A percentile compares a stretch with the other conserved stretches of the same genome.
Evolutionary conservation across 1,140 invertebrate species (phyloP).

Genomic region (Drosophila guanche): DNA sequence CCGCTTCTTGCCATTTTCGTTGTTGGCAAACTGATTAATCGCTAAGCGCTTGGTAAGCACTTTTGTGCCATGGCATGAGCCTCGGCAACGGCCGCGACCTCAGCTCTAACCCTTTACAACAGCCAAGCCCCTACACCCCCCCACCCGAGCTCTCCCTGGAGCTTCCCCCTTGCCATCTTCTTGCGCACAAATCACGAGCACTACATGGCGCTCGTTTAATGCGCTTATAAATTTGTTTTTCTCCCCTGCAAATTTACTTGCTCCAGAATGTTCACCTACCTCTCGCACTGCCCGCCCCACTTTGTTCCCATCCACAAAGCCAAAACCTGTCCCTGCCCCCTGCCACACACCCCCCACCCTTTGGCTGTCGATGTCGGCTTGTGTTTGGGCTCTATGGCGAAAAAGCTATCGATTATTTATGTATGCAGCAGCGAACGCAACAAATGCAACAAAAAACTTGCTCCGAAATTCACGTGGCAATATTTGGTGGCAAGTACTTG

Average conservation of each 20-base stretch:
- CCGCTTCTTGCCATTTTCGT: conserved; percentile 24
- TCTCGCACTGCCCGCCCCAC: background rate
- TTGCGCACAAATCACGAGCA: conserved; percentile 66
- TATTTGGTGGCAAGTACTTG: conserved; percentile 21
- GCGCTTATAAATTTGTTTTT: conserved; percentile 81
- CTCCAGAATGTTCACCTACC: background rate
- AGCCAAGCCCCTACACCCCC: background rate
- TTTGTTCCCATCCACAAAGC: conserved; percentile 10
- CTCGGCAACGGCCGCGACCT: conserved; percentile 31
- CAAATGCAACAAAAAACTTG: conserved; percentile 61
- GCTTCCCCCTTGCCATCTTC: conserved; percentile 9
- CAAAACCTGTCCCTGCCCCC: background rate
- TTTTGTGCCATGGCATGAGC: conserved; percentile 48
- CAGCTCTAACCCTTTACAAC: conserved; percentile 27
- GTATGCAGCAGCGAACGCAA: conserved; percentile 62
- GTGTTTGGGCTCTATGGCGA: conserved; percentile 60
- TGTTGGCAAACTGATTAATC: conserved; percentile 78
- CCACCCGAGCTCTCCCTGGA: background rate
- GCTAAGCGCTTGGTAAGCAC: conserved; percentile 79
- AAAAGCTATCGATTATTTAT: conserved; percentile 78
- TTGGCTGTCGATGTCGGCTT: conserved; percentile 48
- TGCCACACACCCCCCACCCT: background rate
- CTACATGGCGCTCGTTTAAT: conserved; percentile 72
- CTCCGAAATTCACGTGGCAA: conserved; percentile 49
- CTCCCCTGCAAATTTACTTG: conserved; percentile 68